Evolutionary conservation across 2,113 vertebrate species (phyloP).

Genomic region (Larimichthys crocea): DNA sequence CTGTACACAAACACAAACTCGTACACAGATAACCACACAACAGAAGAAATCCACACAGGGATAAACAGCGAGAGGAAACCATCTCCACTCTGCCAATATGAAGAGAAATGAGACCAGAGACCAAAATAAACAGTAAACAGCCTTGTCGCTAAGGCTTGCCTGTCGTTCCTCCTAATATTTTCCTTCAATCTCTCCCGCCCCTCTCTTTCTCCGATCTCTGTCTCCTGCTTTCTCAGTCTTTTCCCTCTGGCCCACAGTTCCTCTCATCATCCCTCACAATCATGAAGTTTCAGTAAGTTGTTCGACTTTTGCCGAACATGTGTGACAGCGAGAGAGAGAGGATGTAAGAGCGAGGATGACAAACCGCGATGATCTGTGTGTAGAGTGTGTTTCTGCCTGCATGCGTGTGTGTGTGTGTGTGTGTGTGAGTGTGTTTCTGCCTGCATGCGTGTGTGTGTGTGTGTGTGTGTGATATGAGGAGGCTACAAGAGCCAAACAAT

Average conservation of each 20-base stretch:
- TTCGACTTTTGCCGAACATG: constrained; percentile 8
- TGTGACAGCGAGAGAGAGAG: background rate
- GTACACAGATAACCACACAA: constrained; percentile 36
- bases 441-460: constrained; percentile 25
- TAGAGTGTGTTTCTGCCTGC: constrained; percentile 1
- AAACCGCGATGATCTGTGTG: constrained; percentile 32
- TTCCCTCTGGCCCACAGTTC: constrained; percentile 15
- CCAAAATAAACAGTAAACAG: constrained; percentile 71
- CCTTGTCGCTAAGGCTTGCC: constrained; percentile 53
- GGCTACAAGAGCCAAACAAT: constrained; percentile 61
- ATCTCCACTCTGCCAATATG: constrained; percentile 63
- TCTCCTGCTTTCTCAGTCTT: constrained; percentile 18
- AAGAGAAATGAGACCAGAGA: constrained; percentile 66
- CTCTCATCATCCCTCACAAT: constrained; percentile 18
- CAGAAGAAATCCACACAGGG: constrained; percentile 55
- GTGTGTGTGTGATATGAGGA: constrained; percentile 27
- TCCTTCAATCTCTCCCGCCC: constrained; percentile 31
- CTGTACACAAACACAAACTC: constrained; percentile 3
- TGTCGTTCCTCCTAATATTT: constrained; percentile 58
- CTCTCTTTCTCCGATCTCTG: background rate
- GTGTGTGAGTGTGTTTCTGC: constrained; percentile 16
- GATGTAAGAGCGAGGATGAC: background rate
- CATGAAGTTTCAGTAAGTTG: constrained; percentile 39
- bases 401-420: constrained; percentile 10
- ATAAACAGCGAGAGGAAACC: constrained; percentile 64